Evolutionary conservation across 1,140 invertebrate species (phyloP).

Genomic region (Gryon sp.): DNA sequence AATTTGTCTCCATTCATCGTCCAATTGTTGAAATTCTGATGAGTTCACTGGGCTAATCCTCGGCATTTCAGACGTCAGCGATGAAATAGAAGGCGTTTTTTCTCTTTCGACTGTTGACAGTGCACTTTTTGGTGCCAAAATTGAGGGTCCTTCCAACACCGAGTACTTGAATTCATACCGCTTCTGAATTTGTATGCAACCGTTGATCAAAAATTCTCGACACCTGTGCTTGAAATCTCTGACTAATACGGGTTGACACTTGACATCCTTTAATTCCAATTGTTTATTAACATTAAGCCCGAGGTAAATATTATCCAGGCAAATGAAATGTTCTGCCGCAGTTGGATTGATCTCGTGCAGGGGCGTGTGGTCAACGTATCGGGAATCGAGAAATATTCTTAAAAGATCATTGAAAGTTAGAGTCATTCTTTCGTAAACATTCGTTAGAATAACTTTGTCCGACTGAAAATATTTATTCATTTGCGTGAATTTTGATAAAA

Average conservation of each 20-base stretch:
- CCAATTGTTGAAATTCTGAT: neutral
- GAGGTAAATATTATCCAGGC: neutral
- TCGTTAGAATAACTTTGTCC: neutral
- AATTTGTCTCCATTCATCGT: slow-evolving; percentile 8
- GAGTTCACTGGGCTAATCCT: neutral
- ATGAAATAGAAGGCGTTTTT: neutral
- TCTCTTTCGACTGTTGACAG: neutral
- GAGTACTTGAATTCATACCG: neutral
- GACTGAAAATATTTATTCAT: slow-evolving; percentile 15
- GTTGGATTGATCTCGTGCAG: neutral
- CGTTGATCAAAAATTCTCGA: neutral
- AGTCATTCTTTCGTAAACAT: neutral
- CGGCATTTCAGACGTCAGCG: neutral
- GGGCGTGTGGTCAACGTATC: neutral
- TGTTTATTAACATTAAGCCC: slow-evolving; percentile 5
- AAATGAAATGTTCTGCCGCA: neutral
- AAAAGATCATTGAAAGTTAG: slow-evolving; percentile 2
- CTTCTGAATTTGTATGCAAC: neutral
- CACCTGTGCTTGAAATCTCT: neutral
- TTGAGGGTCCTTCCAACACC: neutral
- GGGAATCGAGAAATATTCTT: neutral
- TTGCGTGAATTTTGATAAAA: slow-evolving; percentile 10
- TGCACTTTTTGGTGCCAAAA: neutral
- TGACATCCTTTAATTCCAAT: neutral
- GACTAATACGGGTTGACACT: neutral